A percentile compares a stretch with the other conserved stretches of the same genome.
Evolutionary conservation across 2,797 vertebrate species (phyloP).

Genomic region (Falco biarmicus): DNA sequence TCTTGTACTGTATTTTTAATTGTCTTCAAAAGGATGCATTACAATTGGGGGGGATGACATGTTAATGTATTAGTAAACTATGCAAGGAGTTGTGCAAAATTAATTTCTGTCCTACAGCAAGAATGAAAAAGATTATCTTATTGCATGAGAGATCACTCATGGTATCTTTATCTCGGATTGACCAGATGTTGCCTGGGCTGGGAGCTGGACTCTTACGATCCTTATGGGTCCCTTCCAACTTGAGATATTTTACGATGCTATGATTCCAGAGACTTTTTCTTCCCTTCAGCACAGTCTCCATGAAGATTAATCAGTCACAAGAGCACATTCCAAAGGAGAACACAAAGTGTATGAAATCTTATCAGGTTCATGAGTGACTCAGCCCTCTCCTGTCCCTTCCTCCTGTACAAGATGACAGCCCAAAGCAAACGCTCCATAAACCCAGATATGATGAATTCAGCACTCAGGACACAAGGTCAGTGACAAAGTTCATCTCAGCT

Average conservation of each 20-base stretch:
- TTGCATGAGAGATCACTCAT: background rate
- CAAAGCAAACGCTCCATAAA: background rate
- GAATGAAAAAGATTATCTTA: background rate
- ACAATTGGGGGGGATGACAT: background rate
- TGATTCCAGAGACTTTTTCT: background rate
- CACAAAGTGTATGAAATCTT: background rate
- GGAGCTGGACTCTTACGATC: too few relatives aligned
- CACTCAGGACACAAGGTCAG: background rate
- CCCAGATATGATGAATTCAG: fast-evolving
- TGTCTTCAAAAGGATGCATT: constrained; percentile 16
- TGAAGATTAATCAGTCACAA: background rate
- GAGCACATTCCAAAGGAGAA: background rate
- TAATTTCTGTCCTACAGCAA: constrained; percentile 8
- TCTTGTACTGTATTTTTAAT: constrained; percentile 51
- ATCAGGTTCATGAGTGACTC: background rate
- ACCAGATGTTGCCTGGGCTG: too few relatives aligned
- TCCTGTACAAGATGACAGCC: background rate
- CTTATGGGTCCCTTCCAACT: too few relatives aligned
- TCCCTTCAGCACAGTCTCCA: background rate
- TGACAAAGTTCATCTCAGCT: background rate
- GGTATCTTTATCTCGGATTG: too few relatives aligned
- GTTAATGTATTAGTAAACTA: background rate
- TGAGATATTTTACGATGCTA: too few relatives aligned
- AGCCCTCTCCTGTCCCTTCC: background rate
- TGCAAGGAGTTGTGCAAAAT: constrained; percentile 3